Evolutionary conservation across 2,797 vertebrate genomes (phyloP), one percentile per base, ranked within the genome.

Genomic region (Chelonia mydas): DNA sequence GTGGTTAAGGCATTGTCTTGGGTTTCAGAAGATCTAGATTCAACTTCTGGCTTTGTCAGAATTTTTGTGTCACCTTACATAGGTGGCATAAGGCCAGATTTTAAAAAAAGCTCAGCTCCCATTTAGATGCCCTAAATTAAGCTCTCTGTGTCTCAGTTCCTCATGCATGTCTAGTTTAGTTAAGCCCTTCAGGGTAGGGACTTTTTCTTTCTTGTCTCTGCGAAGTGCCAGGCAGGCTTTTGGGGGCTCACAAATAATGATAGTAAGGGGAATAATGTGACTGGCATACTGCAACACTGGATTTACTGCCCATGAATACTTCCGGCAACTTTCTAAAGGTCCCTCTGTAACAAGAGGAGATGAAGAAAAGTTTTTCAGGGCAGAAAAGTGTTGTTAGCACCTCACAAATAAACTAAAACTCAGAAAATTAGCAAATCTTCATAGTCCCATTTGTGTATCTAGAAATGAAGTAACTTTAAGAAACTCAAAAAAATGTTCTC

Each of bases 401-500:
- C 94, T 97, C 96, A 95, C 96, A 91, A 68, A 68, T 68, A 93
- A 94, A 92, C 13, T 83, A 94, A 93, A 90, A 95, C 37, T 79
- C 68, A 81, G 83, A 47, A 53, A 28, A 95, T 78, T 78, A 86
- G 41, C 81, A 91, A 15, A 91, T 95, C 72, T 90, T 90, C 15
- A 83, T 76, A 51, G 45, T 92, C 96, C 91, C 27, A 47, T 53
- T 87, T 92, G 72, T 90, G 95, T 92, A n/a, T 55, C 80, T 94
- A 57, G 41, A 90, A 92, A 59, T n/a, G 45, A 94, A 84, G 77
- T 68, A 68, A 68, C 65, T 68, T 68, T 15, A 37, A 79, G 72
- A 84, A 93, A 90, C 2, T 4, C 65, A 6, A 93, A 61, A 78
- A 57, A 91, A 84, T 53, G 53, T 92, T 53, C 28, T 93, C 77